Evolutionary conservation across 2,888 invertebrate species (phyloP).

Genomic region (Pristionchus entomophagus): DNA sequence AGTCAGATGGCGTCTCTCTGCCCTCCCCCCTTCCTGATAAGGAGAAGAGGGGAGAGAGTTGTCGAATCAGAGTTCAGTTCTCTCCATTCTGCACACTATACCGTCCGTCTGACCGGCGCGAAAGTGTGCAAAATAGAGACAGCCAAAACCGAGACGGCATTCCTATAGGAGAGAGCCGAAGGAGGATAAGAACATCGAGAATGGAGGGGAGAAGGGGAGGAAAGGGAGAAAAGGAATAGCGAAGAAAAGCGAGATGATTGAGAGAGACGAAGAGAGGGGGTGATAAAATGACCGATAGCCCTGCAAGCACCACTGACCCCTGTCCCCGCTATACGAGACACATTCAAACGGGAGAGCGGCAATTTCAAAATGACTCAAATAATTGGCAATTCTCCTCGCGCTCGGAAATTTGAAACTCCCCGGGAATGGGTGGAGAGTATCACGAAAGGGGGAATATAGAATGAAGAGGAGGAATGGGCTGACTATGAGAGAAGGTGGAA

Average conservation of each 20-base stretch:
- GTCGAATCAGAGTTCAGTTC: too few relatives aligned
- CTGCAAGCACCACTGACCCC: background rate
- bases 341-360: background rate
- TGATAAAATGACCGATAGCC: conserved; percentile 39
- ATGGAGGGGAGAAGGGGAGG: background rate
- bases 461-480: too few relatives aligned
- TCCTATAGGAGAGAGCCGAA: background rate
- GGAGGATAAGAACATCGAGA: conserved; percentile 3
- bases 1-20: background rate
- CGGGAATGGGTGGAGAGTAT: conserved; percentile 13
- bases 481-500: background rate
- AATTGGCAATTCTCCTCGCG: background rate
- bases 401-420: conserved; percentile 11
- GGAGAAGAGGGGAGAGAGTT: background rate
- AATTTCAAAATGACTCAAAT: background rate
- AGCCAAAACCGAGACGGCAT: too few relatives aligned
- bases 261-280: conserved; percentile 1
- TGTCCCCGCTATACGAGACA: conserved; percentile 24
- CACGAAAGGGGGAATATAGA: too few relatives aligned
- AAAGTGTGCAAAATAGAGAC: too few relatives aligned
- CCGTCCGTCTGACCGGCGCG: too few relatives aligned
- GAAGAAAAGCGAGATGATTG: background rate
- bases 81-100: too few relatives aligned
- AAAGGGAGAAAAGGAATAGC: background rate
- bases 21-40: background rate